phyloP scores from a whole-genome alignment of 2,888 invertebrate genomes.

The Mimumesa dahlbomi region DNA sequence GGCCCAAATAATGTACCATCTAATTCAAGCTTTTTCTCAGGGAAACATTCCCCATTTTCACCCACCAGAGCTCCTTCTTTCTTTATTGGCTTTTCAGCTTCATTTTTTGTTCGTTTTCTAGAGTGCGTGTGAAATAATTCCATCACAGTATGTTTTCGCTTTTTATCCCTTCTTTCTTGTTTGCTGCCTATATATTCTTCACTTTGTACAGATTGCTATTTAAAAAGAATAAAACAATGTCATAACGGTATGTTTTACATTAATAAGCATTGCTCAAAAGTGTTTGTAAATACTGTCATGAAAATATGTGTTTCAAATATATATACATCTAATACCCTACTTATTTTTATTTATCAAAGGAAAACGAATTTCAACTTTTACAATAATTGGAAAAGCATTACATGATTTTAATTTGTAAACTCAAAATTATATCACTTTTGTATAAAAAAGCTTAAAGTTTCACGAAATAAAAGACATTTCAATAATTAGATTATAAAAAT shows the following conservation, averaged over 20 bases:
- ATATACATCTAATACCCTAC: too few relatives aligned
- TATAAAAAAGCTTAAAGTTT: neutral
- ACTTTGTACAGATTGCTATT: constrained; percentile 55
- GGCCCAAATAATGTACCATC: constrained; percentile 60
- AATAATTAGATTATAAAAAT: neutral
- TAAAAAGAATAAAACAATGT: constrained; percentile 12
- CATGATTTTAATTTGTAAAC: too few relatives aligned
- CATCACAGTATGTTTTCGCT: constrained; percentile 86
- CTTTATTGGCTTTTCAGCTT: constrained; percentile 61
- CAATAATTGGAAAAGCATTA: too few relatives aligned
- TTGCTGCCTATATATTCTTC: constrained; percentile 82
- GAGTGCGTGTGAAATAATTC: constrained; percentile 85
- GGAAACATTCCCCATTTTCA: constrained; percentile 48
- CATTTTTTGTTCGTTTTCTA: constrained; percentile 77
- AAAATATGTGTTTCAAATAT: too few relatives aligned
- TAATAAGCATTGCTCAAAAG: neutral
- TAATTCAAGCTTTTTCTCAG: constrained; percentile 52
- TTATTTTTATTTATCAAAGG: too few relatives aligned
- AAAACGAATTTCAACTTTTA: too few relatives aligned
- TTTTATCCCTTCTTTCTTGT: constrained; percentile 86
- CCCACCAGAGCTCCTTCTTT: constrained; percentile 59
- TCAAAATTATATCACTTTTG: neutral
- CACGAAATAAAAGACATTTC: too few relatives aligned
- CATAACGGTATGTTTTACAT: neutral
- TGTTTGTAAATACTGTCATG: too few relatives aligned